phyloP scores from a whole-genome alignment of 2,113 vertebrate genomes.

The Otocyon megalotis region DNA sequence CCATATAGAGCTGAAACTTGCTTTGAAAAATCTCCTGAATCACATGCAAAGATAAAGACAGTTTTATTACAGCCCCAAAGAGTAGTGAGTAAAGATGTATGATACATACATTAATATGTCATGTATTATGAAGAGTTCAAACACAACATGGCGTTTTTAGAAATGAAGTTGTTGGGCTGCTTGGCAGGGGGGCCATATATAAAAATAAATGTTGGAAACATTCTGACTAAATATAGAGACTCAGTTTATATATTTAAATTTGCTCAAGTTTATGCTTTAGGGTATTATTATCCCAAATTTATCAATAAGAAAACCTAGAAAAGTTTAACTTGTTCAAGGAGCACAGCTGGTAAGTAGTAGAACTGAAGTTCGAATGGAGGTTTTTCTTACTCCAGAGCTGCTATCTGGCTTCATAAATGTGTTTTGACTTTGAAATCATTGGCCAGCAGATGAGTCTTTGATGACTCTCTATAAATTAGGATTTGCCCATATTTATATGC shows the following conservation, averaged over 20 bases:
- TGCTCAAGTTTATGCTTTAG: constrained; percentile 6
- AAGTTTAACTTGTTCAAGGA: constrained; percentile 29
- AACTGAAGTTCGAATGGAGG: neutral
- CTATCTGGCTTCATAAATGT: neutral
- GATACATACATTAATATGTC: neutral
- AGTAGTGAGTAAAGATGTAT: constrained; percentile 29
- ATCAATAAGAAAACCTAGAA: neutral
- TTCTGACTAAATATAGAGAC: neutral
- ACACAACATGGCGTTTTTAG: neutral
- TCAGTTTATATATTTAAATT: constrained; percentile 19
- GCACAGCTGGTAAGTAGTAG: neutral
- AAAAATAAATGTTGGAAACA: constrained; percentile 50
- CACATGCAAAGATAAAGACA: neutral
- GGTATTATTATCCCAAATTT: constrained; percentile 33
- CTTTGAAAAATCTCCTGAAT: constrained; percentile 44
- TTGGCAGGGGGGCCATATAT: neutral
- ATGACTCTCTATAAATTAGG: neutral
- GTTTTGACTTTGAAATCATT: constrained; percentile 2
- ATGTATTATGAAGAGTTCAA: neutral
- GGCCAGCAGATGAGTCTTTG: neutral
- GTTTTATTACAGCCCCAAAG: neutral
- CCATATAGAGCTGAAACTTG: constrained; percentile 42
- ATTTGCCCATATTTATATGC: constrained; percentile 5
- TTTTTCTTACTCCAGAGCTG: neutral
- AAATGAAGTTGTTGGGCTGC: constrained; percentile 12